Percentiles rank a stretch among this genome's conserved stretches.
These are phyloP conservation scores for Pomacea maculata DNA, from an alignment of 1,140 invertebrate genomes.

Conservation along the genomic window DNA sequence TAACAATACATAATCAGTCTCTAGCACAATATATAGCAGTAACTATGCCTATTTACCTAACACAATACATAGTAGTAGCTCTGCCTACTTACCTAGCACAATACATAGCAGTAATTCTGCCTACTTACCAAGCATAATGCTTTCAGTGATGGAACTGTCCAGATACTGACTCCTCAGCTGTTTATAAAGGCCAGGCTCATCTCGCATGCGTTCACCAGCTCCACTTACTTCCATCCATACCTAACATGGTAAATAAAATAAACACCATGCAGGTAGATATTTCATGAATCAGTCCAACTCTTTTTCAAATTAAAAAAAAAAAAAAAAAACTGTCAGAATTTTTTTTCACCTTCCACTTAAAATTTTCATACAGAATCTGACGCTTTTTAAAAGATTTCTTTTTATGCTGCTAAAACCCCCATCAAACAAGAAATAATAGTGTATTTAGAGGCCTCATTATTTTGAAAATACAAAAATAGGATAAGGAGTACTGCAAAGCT, in stretches of 20 bases:
- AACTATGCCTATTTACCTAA: constrained; percentile 71
- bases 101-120: constrained; percentile 67
- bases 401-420: too few species aligned
- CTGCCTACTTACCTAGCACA: constrained; percentile 74
- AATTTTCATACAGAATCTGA: too few species aligned
- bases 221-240: constrained; percentile 88
- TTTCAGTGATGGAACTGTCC: constrained; percentile 72
- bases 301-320: too few species aligned
- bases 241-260: constrained; percentile 27
- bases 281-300: not conserved
- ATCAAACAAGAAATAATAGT: too few species aligned
- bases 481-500: too few species aligned
- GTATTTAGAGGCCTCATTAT: too few species aligned
- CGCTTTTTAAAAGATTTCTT: too few species aligned
- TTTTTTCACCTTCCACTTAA: too few species aligned
- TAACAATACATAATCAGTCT: too few species aligned
- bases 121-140: constrained; percentile 79
- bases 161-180: constrained; percentile 69
- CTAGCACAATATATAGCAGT: too few species aligned
- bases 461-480: too few species aligned
- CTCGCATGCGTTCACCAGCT: constrained; percentile 75
- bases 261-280: not conserved
- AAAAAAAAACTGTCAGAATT: too few species aligned
- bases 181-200: constrained; percentile 76
- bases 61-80: constrained; percentile 70